Conservation (phyloP, 1,140 invertebrate species). For the Vollenhovia emeryi region DNA sequence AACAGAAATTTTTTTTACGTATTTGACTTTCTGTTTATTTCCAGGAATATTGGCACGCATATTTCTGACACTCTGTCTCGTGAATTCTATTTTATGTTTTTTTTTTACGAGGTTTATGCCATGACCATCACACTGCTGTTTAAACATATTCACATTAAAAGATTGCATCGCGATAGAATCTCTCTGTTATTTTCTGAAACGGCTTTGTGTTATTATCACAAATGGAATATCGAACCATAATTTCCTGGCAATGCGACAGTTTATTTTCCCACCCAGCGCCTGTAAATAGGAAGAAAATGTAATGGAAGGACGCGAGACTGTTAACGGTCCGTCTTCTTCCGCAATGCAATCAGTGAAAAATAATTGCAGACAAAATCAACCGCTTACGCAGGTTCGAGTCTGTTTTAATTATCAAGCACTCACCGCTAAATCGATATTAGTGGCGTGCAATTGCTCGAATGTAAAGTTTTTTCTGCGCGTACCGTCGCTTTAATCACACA, state of each 20-base stretch:
- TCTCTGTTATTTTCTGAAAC: not conserved
- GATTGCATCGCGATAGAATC: not conserved
- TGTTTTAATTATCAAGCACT: constrained; percentile 75
- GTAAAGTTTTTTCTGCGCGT: constrained; percentile 5
- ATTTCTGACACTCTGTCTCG: not conserved
- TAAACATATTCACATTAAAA: not conserved
- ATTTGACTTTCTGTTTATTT: constrained; percentile 12
- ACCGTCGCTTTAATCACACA: not conserved
- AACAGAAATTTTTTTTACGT: constrained; percentile 8
- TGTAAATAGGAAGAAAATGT: constrained; percentile 50
- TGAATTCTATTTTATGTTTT: constrained; percentile 3
- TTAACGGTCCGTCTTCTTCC: constrained; percentile 17
- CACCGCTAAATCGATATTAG: constrained; percentile 74
- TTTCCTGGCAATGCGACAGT: constrained; percentile 39
- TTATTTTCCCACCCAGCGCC: constrained; percentile 8
- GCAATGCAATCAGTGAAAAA: constrained; percentile 56
- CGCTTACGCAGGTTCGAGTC: constrained; percentile 46
- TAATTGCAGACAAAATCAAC: constrained; percentile 62
- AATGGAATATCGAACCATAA: constrained; percentile 48
- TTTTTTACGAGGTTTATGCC: not conserved
- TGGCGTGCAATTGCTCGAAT: constrained; percentile 54
- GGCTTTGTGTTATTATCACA: constrained; percentile 32
- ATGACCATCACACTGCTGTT: not conserved
- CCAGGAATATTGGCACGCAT: not conserved
- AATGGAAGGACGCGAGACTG: constrained; percentile 5